Conservation (phyloP, 2,797 vertebrate genomes). For the Sebastes oblongus region DNA sequence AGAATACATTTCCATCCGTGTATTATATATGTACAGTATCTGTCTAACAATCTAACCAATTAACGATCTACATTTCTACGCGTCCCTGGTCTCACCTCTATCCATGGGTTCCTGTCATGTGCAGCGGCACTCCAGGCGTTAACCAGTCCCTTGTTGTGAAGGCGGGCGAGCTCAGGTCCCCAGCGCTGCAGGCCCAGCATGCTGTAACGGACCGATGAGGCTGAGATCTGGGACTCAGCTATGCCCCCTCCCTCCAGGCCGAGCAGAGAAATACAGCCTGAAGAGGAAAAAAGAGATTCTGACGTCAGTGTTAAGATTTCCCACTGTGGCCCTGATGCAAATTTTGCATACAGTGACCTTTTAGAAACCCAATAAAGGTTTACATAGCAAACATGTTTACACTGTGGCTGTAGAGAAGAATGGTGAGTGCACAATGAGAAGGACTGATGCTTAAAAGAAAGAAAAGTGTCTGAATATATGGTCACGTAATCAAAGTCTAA, state of each 20-base stretch:
- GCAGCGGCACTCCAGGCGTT: constrained; percentile 96
- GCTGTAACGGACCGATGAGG: constrained; percentile 89
- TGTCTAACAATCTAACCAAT: not conserved
- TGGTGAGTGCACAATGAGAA: too few relatives aligned
- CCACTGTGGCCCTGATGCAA: not conserved
- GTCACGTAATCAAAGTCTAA: not conserved
- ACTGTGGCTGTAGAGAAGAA: not conserved
- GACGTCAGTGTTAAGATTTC: not conserved
- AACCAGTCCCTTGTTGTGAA: constrained; percentile 90
- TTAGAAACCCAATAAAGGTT: not conserved
- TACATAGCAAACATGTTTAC: not conserved
- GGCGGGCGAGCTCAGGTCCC: constrained; percentile 90
- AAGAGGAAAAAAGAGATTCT: not conserved
- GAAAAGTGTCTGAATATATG: not conserved
- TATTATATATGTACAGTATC: not conserved
- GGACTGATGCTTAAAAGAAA: not conserved
- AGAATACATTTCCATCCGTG: not conserved
- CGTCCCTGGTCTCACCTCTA: constrained; percentile 82
- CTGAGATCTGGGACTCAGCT: constrained; percentile 87
- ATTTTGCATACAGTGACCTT: not conserved
- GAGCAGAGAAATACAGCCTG: constrained; percentile 87
- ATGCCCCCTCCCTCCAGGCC: constrained; percentile 94
- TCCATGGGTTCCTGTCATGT: constrained; percentile 93
- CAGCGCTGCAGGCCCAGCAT: constrained; percentile 94
- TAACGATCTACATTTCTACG: not conserved